A percentile compares a stretch with the other conserved stretches of the same genome.
Conservation (phyloP, 2,113 vertebrate genomes). For the Eonycteris spelaea region DNA sequence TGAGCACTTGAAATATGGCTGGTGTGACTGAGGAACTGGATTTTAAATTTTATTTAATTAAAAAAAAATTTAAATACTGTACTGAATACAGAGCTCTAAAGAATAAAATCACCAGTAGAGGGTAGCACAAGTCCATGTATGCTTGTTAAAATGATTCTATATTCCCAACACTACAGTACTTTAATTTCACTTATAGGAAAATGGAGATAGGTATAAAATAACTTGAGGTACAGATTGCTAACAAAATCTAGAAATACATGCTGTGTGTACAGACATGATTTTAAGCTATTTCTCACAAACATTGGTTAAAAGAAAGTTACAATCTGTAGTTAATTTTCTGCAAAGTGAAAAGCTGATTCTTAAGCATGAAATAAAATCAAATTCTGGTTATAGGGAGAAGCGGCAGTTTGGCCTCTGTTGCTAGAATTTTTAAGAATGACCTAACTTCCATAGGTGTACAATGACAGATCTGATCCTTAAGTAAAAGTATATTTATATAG, state of each 20-base stretch:
- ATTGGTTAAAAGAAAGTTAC: background rate
- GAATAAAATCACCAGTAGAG: slow-evolving; percentile 56
- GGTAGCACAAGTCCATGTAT: background rate
- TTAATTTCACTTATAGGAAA: background rate
- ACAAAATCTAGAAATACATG: background rate
- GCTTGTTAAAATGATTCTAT: background rate
- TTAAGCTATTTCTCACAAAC: background rate
- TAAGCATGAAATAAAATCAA: background rate
- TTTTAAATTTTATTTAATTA: background rate
- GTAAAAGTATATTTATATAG: background rate
- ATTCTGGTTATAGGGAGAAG: background rate
- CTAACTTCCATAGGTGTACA: background rate
- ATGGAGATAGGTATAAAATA: background rate
- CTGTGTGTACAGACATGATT: background rate
- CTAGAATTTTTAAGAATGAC: background rate
- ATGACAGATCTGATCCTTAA: background rate
- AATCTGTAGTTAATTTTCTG: background rate
- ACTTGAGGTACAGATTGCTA: background rate
- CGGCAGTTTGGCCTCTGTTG: background rate
- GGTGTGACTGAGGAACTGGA: background rate
- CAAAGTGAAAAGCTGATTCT: background rate
- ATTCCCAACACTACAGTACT: background rate
- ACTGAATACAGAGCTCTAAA: background rate
- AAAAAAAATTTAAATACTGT: background rate
- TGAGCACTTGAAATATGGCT: background rate